These are phyloP conservation scores for Tenthredo livida DNA, from an alignment of 2,888 invertebrate genomes.

Conservation along the genomic window DNA sequence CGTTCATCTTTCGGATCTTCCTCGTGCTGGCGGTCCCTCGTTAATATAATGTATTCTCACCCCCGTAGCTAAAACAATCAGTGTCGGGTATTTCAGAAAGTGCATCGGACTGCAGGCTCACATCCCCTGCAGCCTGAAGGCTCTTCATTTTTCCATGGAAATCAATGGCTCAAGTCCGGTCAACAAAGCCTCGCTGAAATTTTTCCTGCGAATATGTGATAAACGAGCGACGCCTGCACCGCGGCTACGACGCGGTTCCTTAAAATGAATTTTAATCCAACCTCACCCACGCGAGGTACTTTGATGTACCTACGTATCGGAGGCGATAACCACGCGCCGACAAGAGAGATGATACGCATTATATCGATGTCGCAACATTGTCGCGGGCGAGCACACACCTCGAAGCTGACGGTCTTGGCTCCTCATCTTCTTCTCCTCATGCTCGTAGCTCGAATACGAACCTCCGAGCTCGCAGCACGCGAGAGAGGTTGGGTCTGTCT, in stretches of 20 bases:
- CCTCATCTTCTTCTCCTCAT: background rate
- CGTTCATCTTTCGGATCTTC: conserved; percentile 70
- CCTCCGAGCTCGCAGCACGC: conserved; percentile 1
- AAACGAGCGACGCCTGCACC: background rate
- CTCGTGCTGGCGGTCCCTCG: conserved; percentile 65
- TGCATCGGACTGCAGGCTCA: conserved; percentile 5
- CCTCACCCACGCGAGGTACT: conserved; percentile 29
- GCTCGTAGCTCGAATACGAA: background rate
- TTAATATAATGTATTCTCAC: conserved; percentile 73
- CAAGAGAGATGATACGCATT: conserved; percentile 54
- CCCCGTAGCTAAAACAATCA: conserved; percentile 72
- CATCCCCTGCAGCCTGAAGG: background rate
- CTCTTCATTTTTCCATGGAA: conserved; percentile 6
- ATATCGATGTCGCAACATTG: conserved; percentile 58
- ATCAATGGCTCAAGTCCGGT: background rate
- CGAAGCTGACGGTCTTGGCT: background rate
- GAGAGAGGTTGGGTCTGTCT: conserved; percentile 2
- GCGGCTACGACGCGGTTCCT: background rate
- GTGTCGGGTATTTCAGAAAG: conserved; percentile 52
- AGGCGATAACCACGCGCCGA: conserved; percentile 44
- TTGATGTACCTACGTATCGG: conserved; percentile 13
- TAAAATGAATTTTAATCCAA: background rate
- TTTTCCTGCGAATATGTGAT: background rate
- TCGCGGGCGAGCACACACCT: conserved; percentile 42
- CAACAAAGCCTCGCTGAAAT: background rate